phyloP scores from a whole-genome alignment of 2,888 invertebrate genomes.

The Pachydiplax longipennis region DNA sequence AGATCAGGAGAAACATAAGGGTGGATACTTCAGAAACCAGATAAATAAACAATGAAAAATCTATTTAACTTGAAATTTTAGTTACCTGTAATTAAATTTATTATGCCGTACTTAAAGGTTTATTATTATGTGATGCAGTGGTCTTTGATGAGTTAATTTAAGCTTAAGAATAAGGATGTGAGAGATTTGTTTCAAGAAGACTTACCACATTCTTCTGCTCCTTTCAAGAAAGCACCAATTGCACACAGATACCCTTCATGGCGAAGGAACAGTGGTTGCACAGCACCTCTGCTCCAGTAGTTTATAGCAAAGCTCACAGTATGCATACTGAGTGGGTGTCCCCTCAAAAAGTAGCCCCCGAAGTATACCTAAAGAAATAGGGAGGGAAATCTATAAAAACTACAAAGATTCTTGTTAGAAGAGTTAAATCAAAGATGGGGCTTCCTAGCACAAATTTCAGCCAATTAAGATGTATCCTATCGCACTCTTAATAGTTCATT shows the following conservation, averaged over 20 bases:
- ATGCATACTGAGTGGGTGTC: conserved; percentile 74
- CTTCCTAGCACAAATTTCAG: too few relatives aligned
- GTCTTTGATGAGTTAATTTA: too few relatives aligned
- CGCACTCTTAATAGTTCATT: neutral
- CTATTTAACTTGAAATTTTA: too few relatives aligned
- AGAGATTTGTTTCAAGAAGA: neutral
- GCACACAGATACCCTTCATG: conserved; percentile 77
- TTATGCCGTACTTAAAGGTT: too few relatives aligned
- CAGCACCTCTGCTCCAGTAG: conserved; percentile 72
- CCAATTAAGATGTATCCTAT: too few relatives aligned
- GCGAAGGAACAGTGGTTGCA: conserved; percentile 71
- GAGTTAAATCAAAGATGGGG: too few relatives aligned
- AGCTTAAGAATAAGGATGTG: too few relatives aligned
- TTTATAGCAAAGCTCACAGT: conserved; percentile 72
- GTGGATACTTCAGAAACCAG: neutral
- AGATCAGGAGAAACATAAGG: neutral
- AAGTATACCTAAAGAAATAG: conserved; percentile 65
- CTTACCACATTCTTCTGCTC: conserved; percentile 66
- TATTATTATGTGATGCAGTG: too few relatives aligned
- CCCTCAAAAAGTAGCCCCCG: conserved; percentile 74
- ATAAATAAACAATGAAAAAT: too few relatives aligned
- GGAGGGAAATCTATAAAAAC: neutral
- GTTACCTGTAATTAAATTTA: too few relatives aligned
- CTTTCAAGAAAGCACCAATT: conserved; percentile 73
- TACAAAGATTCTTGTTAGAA: neutral